Evolutionary conservation across 1,140 invertebrate genomes (phyloP), one percentile per base, ranked within the genome.

Genomic region (Rhyacophila brunnea): DNA sequence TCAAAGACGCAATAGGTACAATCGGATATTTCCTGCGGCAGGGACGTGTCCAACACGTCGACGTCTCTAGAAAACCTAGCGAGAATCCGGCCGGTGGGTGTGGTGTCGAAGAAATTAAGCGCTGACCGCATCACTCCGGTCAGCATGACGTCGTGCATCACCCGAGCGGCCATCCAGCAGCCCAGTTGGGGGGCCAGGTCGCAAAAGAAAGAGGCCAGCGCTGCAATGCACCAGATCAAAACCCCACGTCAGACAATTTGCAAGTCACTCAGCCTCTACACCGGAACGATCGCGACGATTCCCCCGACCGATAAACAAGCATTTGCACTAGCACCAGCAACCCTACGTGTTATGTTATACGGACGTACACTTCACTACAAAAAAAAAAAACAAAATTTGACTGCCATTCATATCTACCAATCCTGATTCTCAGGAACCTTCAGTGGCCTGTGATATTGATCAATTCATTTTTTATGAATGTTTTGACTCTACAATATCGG

Each of bases 21-120:
- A 81, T 90, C 88, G 63, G 83, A 81, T 71, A 88, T 77, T 80
- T 87, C 78, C 72, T 81, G 81, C 62, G 89, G 88, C 66, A 92
- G 79, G 68, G 79, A 82, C 66, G 81, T 84, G 76, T 92, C 90
- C 76, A 92, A 72, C 57, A 87, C 80, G 64, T 86, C 83, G 57
- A 85, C 69, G 69, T 90, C 88, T 86, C 92, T 93, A 69, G 89
- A 87, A 80, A 95, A 94, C 71, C 92, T 85, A 71, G 92, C 87
- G 66, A 95, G 81, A 66, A 95, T 87, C 71, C 93, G 83, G 75
- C 93, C 93, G 63, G 84, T 72, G 40, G 93, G 93, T 60, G 92
- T 95, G 66, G 87, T 88, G 76, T 96, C 93, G 79, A 90, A 96
- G 81, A 95, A 93, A 74, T 80, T 77, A 75, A 90, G 80, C 59